Conservation (phyloP, 1,140 invertebrate genomes). For the Anastatus disparis region DNA sequence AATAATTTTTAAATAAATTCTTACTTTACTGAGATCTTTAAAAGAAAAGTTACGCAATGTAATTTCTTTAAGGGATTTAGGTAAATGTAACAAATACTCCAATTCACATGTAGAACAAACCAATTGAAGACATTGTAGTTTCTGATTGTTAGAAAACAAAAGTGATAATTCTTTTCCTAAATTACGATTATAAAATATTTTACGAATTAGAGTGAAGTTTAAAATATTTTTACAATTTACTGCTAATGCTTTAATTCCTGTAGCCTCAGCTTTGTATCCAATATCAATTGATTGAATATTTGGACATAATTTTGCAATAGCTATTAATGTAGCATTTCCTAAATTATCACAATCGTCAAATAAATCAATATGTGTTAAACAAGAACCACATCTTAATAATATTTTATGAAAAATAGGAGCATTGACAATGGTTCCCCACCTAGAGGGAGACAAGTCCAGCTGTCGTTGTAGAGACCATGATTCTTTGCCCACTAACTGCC, state of each 20-base stretch:
- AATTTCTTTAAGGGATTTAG: neutral
- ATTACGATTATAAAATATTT: slow-evolving; percentile 47
- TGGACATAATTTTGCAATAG: no score
- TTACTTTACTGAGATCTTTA: no score
- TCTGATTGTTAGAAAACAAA: slow-evolving; percentile 51
- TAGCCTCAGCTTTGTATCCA: no score
- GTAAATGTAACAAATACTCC: neutral
- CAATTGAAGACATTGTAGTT: slow-evolving; percentile 50
- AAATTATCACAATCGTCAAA: no score
- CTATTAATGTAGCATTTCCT: no score
- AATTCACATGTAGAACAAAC: neutral
- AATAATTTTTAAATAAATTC: no score
- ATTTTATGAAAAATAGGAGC: slow-evolving; percentile 53
- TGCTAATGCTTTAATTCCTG: no score
- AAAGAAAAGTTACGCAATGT: neutral
- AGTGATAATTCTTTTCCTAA: slow-evolving; percentile 48
- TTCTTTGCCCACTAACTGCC: slow-evolving; percentile 52
- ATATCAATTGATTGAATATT: no score
- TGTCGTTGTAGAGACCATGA: slow-evolving; percentile 51
- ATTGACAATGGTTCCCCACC: slow-evolving; percentile 47
- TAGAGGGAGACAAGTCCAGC: slow-evolving; percentile 45
- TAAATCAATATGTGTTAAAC: slow-evolving; percentile 51
- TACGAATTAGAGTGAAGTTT: slow-evolving; percentile 46
- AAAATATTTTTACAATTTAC: slow-evolving; percentile 54
- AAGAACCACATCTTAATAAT: slow-evolving; percentile 54